These are phyloP conservation scores for Erebia ligea DNA, from an alignment of 2,888 invertebrate species.

Conservation along the genomic window DNA sequence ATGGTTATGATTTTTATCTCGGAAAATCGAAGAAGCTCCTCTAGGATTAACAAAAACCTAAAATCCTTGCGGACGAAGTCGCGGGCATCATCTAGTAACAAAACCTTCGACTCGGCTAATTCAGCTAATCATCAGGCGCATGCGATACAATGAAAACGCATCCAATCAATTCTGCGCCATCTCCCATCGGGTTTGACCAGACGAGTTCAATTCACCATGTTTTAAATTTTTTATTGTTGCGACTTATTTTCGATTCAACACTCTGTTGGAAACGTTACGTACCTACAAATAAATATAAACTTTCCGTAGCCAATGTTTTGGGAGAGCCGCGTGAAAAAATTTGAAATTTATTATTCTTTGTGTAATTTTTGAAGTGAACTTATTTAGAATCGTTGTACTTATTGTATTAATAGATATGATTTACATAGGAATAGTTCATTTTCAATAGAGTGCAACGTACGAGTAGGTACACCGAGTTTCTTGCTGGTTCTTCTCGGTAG, in stretches of 20 bases:
- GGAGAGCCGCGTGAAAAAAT: background rate
- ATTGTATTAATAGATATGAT: too few relatives aligned
- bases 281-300: constrained; percentile 6
- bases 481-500: too few relatives aligned
- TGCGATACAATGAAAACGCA: constrained; percentile 15
- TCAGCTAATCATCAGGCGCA: constrained; percentile 9
- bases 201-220: constrained; percentile 23
- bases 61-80: too few relatives aligned
- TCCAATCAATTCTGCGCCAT: constrained; percentile 19
- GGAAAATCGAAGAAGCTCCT: too few relatives aligned
- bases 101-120: background rate
- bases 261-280: constrained; percentile 10
- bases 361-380: background rate
- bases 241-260: constrained; percentile 23
- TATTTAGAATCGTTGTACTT: too few relatives aligned
- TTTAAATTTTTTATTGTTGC: constrained; percentile 22
- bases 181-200: constrained; percentile 35
- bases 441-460: too few relatives aligned
- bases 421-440: too few relatives aligned
- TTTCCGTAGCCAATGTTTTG: background rate
- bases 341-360: background rate
- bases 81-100: background rate
- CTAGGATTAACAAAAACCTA: background rate
- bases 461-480: too few relatives aligned
- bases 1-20: too few relatives aligned